These are phyloP conservation scores for Drosophila percnosoma DNA, from an alignment of 2,888 invertebrate genomes.

Conservation along the genomic window DNA sequence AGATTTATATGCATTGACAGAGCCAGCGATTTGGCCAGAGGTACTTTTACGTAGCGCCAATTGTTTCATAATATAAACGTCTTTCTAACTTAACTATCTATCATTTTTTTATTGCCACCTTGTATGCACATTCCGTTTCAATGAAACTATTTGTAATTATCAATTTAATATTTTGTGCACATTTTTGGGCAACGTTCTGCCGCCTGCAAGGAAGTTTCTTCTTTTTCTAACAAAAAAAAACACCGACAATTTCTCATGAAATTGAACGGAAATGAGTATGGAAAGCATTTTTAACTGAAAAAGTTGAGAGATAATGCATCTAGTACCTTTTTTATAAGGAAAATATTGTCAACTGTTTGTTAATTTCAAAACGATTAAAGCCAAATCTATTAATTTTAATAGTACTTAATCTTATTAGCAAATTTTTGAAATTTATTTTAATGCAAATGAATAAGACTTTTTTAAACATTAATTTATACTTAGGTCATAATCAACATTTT, in stretches of 20 bases:
- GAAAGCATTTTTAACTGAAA: background rate
- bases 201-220: slow-evolving; percentile 28
- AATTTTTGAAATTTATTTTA: background rate
- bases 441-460: background rate
- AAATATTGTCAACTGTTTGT: too few relatives aligned
- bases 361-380: background rate
- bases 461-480: background rate
- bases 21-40: slow-evolving; percentile 47
- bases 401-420: background rate
- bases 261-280: slow-evolving; percentile 20
- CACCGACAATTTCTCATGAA: slow-evolving; percentile 10
- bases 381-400: background rate
- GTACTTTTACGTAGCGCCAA: slow-evolving; percentile 40
- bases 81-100: slow-evolving; percentile 34
- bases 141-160: slow-evolving; percentile 64
- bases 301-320: background rate
- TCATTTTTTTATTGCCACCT: slow-evolving; percentile 43
- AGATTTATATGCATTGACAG: slow-evolving; percentile 61
- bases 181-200: slow-evolving; percentile 20
- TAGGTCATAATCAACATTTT: background rate
- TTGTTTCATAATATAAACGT: slow-evolving; percentile 64
- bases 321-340: background rate
- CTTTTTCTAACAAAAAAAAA: slow-evolving; percentile 3
- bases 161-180: slow-evolving; percentile 65
- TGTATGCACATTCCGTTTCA: slow-evolving; percentile 41